Evolutionary conservation across 2,797 vertebrate species (phyloP), one percentile per base, ranked within the genome.

Genomic region (Anas capensis): DNA sequence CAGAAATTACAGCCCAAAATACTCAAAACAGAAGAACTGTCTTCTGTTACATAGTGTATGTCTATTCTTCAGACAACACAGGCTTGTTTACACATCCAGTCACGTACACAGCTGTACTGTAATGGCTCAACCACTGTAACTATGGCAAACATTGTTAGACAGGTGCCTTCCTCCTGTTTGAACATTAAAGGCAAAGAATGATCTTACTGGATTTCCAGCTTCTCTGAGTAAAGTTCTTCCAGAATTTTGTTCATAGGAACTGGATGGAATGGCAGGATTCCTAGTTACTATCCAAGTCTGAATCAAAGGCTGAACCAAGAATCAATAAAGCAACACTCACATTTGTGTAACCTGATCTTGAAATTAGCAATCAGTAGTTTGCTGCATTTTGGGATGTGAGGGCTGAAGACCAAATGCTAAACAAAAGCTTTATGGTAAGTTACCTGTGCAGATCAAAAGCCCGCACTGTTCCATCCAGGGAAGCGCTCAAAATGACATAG

Each of bases 371-470:
- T 46, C 26, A 79, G 21, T 31, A 65, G 19, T 36, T 48, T 8
- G 4, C 62, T 88, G 31, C 27, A 13, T 71, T 66, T 58, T 34
- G 20, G 5, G 14, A 29, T 6, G 6, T 31, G 9, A 53, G 85
- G 71, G 61, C 8, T 70, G 34, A 91, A 65, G 20, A 53, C 34
- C 49, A 53, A 51, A 33, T 3, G 4, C 65, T 19, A 77, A 21
- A 33, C 9, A 26, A 46, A 68, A 84, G 24, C 6, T 57, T 62
- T 27, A 12, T 6, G 3, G 23, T 13, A 24, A 90, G 29, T 97
- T 97, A 99, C 99, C 99, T 99, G 97, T 99, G 99, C 62, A 99
- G 97, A 97, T 99, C 99, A 48, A 98, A 99, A 7, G 99, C 99
- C 31, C 99, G 97, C 60, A 99, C 99, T 0, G 99, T 99, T 91